Conservation (phyloP, 2,888 invertebrate genomes). For the Nysson spinosus region DNA sequence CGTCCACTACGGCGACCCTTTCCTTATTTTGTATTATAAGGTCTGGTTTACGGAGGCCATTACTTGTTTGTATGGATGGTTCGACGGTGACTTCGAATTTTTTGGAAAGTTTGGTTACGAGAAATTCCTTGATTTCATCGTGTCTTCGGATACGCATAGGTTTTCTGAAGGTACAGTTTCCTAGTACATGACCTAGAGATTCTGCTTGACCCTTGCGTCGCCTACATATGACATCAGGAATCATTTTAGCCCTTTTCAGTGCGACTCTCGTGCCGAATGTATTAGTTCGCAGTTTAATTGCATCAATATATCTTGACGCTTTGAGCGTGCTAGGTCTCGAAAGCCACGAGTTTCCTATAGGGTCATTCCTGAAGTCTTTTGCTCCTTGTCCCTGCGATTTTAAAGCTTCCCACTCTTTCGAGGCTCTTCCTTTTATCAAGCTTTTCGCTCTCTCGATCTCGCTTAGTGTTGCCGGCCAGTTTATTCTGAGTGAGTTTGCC, state of each 20-base stretch:
- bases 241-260: background rate
- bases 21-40: conserved; percentile 12
- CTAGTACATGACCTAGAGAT: too few relatives aligned
- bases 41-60: conserved; percentile 9
- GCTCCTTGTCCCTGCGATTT: conserved; percentile 27
- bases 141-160: background rate
- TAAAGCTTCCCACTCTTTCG: conserved; percentile 2
- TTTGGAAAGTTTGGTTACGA: too few relatives aligned
- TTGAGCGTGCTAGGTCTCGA: conserved; percentile 16
- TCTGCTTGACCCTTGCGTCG: too few relatives aligned
- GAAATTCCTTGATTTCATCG: background rate
- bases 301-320: conserved; percentile 5
- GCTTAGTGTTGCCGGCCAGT: background rate
- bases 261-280: background rate
- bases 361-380: conserved; percentile 1
- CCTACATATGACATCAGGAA: background rate
- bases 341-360: conserved; percentile 9
- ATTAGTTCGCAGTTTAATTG: conserved; percentile 14
- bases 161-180: background rate
- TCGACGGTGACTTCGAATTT: background rate
- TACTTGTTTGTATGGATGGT: background rate
- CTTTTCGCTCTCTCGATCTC: background rate
- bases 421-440: background rate
- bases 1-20: conserved; percentile 20
- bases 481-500: background rate